Percentiles rank a stretch among this genome's conserved stretches.
These are phyloP conservation scores for Gisinianus flammeolus DNA, from an alignment of 2,888 invertebrate genomes.

Conservation along the genomic window DNA sequence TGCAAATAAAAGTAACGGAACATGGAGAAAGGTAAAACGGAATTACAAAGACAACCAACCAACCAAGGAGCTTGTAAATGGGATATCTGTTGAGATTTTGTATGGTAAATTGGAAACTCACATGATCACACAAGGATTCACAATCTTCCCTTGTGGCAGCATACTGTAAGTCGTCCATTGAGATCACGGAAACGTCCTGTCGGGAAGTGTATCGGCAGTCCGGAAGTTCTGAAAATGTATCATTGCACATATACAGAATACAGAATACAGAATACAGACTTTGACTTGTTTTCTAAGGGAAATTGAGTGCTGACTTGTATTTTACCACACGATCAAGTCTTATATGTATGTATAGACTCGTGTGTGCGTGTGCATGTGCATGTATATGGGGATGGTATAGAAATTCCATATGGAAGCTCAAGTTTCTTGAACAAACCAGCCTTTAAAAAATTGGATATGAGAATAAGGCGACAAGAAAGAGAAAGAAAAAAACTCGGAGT, in stretches of 20 bases:
- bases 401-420: too few species aligned
- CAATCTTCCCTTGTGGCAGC: constrained; percentile 62
- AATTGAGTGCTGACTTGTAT: too few species aligned
- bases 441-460: background rate
- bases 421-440: too few species aligned
- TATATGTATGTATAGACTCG: too few species aligned
- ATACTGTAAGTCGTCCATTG: constrained; percentile 63
- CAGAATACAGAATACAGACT: too few species aligned
- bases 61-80: background rate
- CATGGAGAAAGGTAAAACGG: background rate
- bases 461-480: background rate
- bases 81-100: background rate
- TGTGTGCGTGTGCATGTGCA: background rate
- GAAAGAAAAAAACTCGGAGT: background rate
- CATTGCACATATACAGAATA: too few species aligned
- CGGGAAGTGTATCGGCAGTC: constrained; percentile 63
- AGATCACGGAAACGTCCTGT: constrained; percentile 61
- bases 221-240: constrained; percentile 60
- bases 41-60: background rate
- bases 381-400: background rate
- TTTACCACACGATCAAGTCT: too few species aligned
- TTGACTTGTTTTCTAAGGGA: too few species aligned
- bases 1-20: background rate
- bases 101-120: constrained; percentile 44
- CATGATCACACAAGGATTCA: constrained; percentile 63